These are phyloP conservation scores for Pan paniscus DNA, from an alignment of 2,113 vertebrate species.

Conservation along the genomic window DNA sequence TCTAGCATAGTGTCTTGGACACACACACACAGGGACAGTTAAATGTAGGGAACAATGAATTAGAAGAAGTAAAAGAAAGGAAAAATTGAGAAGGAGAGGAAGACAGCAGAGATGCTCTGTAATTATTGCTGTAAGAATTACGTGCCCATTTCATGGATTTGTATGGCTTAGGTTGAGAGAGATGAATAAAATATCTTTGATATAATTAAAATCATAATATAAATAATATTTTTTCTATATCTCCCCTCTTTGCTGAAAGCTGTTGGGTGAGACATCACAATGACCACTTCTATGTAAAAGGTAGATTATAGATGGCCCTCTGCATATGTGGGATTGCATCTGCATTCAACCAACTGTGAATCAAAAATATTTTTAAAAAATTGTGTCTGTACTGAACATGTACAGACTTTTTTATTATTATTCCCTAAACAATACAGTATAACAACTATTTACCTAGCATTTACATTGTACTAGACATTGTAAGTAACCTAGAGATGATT, in stretches of 20 bases:
- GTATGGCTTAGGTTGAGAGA: neutral
- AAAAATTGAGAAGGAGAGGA: neutral
- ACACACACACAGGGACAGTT: neutral
- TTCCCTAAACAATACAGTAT: neutral
- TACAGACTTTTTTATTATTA: neutral
- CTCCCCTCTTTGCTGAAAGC: neutral
- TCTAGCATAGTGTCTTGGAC: neutral
- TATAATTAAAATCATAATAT: neutral
- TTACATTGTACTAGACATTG: neutral
- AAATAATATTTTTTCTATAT: neutral
- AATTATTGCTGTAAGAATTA: neutral
- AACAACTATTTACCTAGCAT: neutral
- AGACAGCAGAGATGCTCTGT: neutral
- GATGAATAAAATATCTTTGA: neutral
- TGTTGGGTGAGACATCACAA: neutral
- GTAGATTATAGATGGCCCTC: neutral
- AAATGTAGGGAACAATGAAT: neutral
- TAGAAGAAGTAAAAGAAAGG: neutral
- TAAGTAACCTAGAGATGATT: neutral
- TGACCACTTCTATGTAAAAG: constrained; percentile 14
- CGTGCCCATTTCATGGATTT: neutral
- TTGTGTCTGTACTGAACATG: neutral
- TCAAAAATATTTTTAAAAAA: neutral
- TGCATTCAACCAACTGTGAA: neutral
- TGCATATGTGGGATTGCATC: neutral